phyloP scores from a whole-genome alignment of 2,113 vertebrate genomes.

The Meles meles region DNA sequence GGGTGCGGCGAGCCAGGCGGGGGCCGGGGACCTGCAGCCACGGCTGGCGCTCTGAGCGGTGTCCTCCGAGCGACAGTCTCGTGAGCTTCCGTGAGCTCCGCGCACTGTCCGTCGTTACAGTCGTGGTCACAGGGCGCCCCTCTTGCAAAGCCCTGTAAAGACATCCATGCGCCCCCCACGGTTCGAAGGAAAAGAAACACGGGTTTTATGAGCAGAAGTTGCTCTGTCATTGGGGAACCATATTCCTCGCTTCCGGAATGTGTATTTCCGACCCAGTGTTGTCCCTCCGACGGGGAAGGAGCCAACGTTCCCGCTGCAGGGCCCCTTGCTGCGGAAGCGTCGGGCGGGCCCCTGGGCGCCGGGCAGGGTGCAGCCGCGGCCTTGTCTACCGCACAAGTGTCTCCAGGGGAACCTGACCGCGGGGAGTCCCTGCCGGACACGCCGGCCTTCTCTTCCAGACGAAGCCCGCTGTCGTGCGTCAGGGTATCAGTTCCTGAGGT shows the following conservation, averaged over 20 bases:
- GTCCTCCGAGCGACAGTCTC: neutral
- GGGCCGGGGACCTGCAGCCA: neutral
- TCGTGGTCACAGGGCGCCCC: too few species aligned
- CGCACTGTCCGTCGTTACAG: too few species aligned
- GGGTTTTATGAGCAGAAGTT: neutral
- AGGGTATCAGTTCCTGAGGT: accelerated
- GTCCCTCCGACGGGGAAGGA: neutral
- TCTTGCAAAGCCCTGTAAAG: too few species aligned
- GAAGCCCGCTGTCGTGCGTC: accelerated
- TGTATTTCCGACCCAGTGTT: neutral
- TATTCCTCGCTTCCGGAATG: neutral
- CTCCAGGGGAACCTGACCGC: neutral
- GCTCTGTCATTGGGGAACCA: accelerated
- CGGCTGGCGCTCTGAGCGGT: neutral
- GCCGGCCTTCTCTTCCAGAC: neutral
- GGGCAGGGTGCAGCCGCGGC: accelerated
- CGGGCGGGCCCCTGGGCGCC: accelerated
- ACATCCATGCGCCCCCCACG: accelerated
- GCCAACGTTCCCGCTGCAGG: neutral
- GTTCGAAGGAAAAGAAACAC: neutral
- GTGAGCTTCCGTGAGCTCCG: neutral
- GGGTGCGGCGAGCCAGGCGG: accelerated
- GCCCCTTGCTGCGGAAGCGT: neutral
- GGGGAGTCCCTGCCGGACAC: accelerated
- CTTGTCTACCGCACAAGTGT: neutral